phyloP scores from a whole-genome alignment of 2,888 invertebrate species.

The Calameuta idolon region DNA sequence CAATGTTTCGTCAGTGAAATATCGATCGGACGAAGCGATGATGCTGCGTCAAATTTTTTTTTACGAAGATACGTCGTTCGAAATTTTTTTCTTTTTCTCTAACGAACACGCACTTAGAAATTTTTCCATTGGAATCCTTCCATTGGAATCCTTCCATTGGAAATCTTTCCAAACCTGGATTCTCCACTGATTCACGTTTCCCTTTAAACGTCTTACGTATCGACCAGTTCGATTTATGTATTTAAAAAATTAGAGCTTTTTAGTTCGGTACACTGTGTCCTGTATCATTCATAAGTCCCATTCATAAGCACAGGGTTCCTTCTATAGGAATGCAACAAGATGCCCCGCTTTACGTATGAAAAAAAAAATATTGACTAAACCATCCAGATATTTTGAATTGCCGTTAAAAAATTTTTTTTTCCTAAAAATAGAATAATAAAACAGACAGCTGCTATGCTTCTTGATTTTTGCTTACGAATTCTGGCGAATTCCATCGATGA shows the following conservation, averaged over 20 bases:
- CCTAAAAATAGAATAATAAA: neutral
- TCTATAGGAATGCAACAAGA: neutral
- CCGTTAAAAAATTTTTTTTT: neutral
- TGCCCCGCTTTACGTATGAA: neutral
- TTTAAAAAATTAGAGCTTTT: neutral
- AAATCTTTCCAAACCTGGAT: neutral
- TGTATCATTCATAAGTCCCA: neutral
- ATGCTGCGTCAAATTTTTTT: neutral
- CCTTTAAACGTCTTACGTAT: neutral
- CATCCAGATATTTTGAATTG: neutral
- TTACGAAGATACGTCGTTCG: neutral
- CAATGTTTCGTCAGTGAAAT: neutral
- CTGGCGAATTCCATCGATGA: neutral
- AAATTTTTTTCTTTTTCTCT: conserved; percentile 17
- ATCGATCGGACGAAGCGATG: neutral
- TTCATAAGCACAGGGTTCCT: neutral
- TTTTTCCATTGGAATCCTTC: neutral
- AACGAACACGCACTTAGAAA: neutral
- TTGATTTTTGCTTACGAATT: neutral
- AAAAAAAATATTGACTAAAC: neutral
- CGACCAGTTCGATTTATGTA: neutral
- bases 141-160: neutral
- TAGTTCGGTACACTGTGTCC: neutral
- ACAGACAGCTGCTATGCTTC: neutral
- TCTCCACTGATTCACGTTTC: neutral